These are phyloP conservation scores for Huso huso DNA, from an alignment of 2,797 vertebrate species.

Conservation along the genomic window DNA sequence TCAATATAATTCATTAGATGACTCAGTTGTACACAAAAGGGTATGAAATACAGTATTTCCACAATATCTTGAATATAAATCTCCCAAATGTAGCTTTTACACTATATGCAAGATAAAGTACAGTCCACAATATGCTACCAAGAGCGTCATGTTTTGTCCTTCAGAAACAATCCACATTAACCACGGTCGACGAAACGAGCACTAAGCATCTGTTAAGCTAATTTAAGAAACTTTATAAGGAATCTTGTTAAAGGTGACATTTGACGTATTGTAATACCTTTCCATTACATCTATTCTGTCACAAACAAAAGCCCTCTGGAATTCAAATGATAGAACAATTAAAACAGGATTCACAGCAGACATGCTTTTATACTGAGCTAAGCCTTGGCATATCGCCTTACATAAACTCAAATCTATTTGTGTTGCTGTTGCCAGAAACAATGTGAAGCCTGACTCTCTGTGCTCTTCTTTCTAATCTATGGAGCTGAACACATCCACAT, in stretches of 20 bases:
- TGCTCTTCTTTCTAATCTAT: neutral
- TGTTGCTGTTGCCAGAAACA: neutral
- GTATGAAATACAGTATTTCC: too few species aligned
- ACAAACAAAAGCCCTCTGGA: neutral
- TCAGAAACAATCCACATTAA: neutral
- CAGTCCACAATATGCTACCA: neutral
- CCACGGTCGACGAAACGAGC: neutral
- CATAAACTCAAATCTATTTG: constrained; percentile 6
- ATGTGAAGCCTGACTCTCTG: constrained; percentile 1
- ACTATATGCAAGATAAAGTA: too few species aligned
- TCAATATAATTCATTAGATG: too few species aligned
- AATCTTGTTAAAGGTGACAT: neutral
- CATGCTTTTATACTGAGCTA: neutral
- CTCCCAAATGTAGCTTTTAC: too few species aligned
- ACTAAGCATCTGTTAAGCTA: neutral
- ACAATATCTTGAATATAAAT: too few species aligned
- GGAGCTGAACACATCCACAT: neutral
- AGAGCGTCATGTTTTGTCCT: neutral
- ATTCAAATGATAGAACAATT: neutral
- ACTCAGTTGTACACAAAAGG: too few species aligned
- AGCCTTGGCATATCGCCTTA: neutral
- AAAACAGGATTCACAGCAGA: neutral
- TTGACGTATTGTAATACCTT: neutral
- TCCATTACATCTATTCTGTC: neutral
- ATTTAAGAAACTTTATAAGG: neutral